phyloP scores from a whole-genome alignment of 2,797 vertebrate species.

The Percopsis omiscomaycus region DNA sequence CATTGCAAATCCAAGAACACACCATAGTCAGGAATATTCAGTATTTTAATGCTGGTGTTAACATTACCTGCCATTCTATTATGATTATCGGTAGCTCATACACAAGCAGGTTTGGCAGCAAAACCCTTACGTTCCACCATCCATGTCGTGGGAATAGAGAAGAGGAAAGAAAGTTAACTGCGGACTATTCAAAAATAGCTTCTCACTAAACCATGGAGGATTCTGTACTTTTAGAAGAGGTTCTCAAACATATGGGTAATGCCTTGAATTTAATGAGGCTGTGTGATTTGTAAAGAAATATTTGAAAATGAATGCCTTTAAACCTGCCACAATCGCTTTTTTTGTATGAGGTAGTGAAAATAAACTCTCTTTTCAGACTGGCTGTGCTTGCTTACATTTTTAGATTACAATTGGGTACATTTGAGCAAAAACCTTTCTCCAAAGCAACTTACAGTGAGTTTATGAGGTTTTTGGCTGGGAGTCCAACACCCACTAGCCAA shows the following conservation, averaged over 20 bases:
- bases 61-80: background rate
- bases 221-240: background rate
- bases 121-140: background rate
- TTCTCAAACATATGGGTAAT: no score
- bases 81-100: background rate
- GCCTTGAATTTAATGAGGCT: no score
- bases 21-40: background rate
- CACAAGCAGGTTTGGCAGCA: background rate
- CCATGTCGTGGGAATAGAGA: background rate
- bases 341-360: conserved; percentile 69
- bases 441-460: no score
- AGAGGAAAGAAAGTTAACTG: conserved; percentile 22
- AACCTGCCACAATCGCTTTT: conserved; percentile 50
- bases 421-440: no score
- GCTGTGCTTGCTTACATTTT: no score
- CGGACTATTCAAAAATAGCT: conserved; percentile 12
- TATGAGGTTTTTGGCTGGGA: no score
- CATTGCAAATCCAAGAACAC: background rate
- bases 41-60: background rate
- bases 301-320: conserved; percentile 25
- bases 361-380: conserved; percentile 66
- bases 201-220: conserved; percentile 16
- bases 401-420: no score
- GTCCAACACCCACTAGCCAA: no score
- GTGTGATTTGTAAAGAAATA: conserved; percentile 44